Conservation (phyloP, 2,113 vertebrate species). For the Nipponia nippon region DNA sequence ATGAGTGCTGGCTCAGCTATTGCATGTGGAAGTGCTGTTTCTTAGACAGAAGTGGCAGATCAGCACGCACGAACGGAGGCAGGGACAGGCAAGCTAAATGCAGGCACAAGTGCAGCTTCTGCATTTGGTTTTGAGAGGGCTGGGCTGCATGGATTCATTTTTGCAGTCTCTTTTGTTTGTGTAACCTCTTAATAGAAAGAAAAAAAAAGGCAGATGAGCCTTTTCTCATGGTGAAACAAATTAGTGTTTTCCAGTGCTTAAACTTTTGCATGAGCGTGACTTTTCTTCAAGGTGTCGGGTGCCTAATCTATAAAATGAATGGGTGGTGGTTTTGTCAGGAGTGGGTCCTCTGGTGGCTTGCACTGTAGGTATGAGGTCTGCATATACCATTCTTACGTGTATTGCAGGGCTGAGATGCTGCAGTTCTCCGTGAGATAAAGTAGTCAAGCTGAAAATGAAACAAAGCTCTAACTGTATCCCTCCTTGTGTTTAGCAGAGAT, state of each 20-base stretch:
- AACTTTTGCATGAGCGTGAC: background rate
- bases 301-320: slow-evolving; percentile 34
- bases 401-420: slow-evolving; percentile 61
- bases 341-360: slow-evolving; percentile 15
- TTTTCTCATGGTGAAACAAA: background rate
- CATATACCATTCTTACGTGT: slow-evolving; percentile 31
- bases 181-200: background rate
- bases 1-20: background rate
- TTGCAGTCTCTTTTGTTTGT: background rate
- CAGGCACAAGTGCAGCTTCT: background rate
- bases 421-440: slow-evolving; percentile 76
- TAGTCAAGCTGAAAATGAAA: slow-evolving; percentile 75
- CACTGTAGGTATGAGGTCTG: slow-evolving; percentile 50
- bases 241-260: background rate
- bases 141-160: background rate
- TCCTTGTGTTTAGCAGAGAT: slow-evolving; percentile 89
- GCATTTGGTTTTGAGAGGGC: background rate
- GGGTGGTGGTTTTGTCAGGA: slow-evolving; percentile 44
- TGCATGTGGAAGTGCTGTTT: background rate
- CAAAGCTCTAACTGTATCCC: slow-evolving; percentile 73
- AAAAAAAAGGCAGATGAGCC: background rate
- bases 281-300: background rate
- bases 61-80: rapidly evolving
- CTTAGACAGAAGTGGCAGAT: background rate
- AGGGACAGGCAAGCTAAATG: background rate